Conservation (phyloP, 1,140 invertebrate species). For the Cherax destructor region DNA sequence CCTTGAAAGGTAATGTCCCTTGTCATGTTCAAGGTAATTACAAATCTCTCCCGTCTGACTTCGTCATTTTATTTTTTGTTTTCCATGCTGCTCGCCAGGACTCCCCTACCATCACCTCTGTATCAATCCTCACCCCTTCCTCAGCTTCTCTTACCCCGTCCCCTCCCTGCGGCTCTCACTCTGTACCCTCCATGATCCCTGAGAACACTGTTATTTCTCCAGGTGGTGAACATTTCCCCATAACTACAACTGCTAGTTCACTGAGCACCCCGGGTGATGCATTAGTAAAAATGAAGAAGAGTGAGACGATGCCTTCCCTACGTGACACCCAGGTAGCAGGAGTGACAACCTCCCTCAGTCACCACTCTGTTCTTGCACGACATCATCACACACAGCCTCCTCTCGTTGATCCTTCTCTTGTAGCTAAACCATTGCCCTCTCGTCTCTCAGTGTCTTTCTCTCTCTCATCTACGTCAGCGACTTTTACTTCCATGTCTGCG, state of each 20-base stretch:
- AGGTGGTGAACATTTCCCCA: background rate
- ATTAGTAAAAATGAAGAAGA: conserved; percentile 20
- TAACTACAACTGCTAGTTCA: conserved; percentile 17
- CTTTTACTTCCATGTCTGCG: background rate
- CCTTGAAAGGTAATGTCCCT: too few relatives aligned
- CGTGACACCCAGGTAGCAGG: background rate
- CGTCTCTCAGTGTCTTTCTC: conserved; percentile 18
- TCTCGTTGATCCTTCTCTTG: conserved; percentile 13
- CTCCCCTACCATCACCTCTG: background rate
- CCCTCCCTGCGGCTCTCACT: background rate
- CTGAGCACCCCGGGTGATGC: conserved; percentile 14
- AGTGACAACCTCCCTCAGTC: conserved; percentile 28
- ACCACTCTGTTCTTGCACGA: conserved; percentile 6
- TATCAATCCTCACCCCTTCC: background rate
- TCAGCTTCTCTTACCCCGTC: background rate
- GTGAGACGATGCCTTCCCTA: conserved; percentile 21
- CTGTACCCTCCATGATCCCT: background rate
- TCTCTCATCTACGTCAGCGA: conserved; percentile 21
- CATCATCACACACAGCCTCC: conserved; percentile 3
- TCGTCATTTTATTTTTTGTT: background rate
- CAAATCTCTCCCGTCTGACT: too few relatives aligned
- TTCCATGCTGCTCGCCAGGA: conserved; percentile 35
- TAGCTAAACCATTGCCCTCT: conserved; percentile 20
- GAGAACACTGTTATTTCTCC: conserved; percentile 27
- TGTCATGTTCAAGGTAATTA: too few relatives aligned